Percentiles rank a stretch among this genome's conserved stretches.
Conservation (phyloP, 2,888 invertebrate species). For the Vanessa cardui region DNA sequence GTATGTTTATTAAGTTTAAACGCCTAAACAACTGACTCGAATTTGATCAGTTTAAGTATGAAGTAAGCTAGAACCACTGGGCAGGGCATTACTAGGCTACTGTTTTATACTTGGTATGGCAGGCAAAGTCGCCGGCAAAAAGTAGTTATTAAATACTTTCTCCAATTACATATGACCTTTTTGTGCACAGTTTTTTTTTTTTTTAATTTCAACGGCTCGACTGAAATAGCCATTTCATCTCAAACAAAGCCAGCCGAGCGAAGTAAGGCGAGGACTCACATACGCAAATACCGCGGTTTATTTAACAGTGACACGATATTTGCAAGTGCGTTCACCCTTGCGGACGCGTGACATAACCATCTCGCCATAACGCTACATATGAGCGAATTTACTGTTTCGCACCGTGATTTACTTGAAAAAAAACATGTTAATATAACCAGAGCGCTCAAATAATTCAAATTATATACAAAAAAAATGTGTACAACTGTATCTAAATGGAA, state of each 20-base stretch:
- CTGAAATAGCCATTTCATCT: neutral
- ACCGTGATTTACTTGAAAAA: slow-evolving; percentile 1
- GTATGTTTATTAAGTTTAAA: too few species aligned
- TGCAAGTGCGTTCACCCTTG: slow-evolving; percentile 70
- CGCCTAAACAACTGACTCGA: too few species aligned
- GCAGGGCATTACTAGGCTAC: too few species aligned
- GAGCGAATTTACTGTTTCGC: slow-evolving; percentile 24
- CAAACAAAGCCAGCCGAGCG: slow-evolving; percentile 11
- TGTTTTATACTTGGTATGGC: too few species aligned
- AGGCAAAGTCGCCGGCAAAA: too few species aligned
- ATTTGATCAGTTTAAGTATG: too few species aligned
- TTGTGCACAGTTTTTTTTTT: neutral
- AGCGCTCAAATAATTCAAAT: neutral
- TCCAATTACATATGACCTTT: neutral
- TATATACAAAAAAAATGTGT: neutral
- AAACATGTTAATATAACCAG: slow-evolving; percentile 4
- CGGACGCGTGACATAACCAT: slow-evolving; percentile 63
- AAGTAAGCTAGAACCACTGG: too few species aligned
- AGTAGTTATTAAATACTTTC: too few species aligned
- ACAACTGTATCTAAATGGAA: neutral
- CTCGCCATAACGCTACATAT: slow-evolving; percentile 59
- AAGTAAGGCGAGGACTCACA: slow-evolving; percentile 24
- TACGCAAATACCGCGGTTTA: slow-evolving; percentile 54
- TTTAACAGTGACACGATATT: slow-evolving; percentile 62
- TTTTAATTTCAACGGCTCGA: neutral